Percentiles rank a stretch among this genome's conserved stretches.
phyloP scores from a whole-genome alignment of 1,140 invertebrate genomes.

The Drosophila ironensis region DNA sequence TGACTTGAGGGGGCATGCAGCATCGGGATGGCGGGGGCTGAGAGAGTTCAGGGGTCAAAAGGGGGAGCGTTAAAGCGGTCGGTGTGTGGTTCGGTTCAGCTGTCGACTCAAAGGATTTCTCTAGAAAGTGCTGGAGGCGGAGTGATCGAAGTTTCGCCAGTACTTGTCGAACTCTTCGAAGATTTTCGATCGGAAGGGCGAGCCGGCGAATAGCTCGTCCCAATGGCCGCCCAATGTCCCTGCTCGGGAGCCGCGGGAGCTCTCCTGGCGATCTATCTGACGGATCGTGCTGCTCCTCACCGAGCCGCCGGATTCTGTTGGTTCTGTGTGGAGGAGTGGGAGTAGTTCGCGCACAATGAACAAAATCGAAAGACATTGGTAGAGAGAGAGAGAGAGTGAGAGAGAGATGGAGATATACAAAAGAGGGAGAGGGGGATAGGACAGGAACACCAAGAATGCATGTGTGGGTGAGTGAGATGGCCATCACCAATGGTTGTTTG shows the following conservation, averaged over 20 bases:
- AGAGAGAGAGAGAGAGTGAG: slow-evolving; percentile 21
- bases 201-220: slow-evolving; percentile 67
- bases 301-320: slow-evolving; percentile 20
- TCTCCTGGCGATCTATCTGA: slow-evolving; percentile 16
- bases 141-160: slow-evolving; percentile 73
- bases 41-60: not conserved
- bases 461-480: slow-evolving; percentile 1
- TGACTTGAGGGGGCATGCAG: slow-evolving; percentile 50
- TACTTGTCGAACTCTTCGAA: slow-evolving; percentile 77
- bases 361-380: slow-evolving; percentile 24
- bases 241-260: slow-evolving; percentile 32
- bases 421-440: slow-evolving; percentile 29
- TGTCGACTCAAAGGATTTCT: slow-evolving; percentile 34
- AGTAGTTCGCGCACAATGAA: slow-evolving; percentile 46
- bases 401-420: slow-evolving; percentile 32
- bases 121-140: slow-evolving; percentile 42
- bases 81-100: slow-evolving; percentile 60
- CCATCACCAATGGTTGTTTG: not conserved
- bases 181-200: slow-evolving; percentile 72
- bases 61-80: slow-evolving; percentile 29
- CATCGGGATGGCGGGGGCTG: no score
- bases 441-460: slow-evolving; percentile 33
- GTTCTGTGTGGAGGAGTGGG: slow-evolving; percentile 46
- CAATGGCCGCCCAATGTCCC: slow-evolving; percentile 45
- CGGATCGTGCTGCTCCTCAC: slow-evolving; percentile 12